Conservation (phyloP, 1,140 invertebrate species). For the Varroa destructor region DNA sequence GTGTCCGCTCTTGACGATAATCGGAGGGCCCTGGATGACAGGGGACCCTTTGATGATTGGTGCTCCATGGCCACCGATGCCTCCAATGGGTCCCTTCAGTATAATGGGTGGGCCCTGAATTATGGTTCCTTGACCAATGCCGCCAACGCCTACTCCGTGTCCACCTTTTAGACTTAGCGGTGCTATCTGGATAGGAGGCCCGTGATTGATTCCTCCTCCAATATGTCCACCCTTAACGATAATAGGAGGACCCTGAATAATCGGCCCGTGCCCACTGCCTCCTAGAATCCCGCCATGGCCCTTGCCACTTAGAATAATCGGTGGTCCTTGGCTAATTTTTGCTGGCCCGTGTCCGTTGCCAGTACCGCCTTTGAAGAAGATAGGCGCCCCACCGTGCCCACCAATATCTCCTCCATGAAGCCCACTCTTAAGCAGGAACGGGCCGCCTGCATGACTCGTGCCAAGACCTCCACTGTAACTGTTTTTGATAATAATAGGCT, state of each 20-base stretch:
- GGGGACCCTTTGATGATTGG: slow-evolving; percentile 1
- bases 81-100: background rate
- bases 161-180: background rate
- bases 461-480: too few species aligned
- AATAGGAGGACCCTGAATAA: background rate
- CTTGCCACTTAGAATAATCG: too few species aligned
- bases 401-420: too few species aligned
- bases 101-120: slow-evolving; percentile 16
- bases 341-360: too few species aligned
- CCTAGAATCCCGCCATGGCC: too few species aligned
- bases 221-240: background rate
- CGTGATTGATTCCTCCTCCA: background rate
- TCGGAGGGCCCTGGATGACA: background rate
- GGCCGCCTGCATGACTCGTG: too few species aligned
- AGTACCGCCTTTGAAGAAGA: too few species aligned
- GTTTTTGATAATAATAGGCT: too few species aligned
- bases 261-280: too few species aligned
- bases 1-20: slow-evolving; percentile 6
- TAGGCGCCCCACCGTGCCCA: too few species aligned
- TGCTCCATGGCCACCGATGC: background rate
- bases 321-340: too few species aligned
- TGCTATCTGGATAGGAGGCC: background rate
- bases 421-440: too few species aligned
- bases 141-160: background rate
- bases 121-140: background rate